Evolutionary conservation across 2,797 vertebrate species (phyloP), one percentile per base, ranked within the genome.

Genomic region (Halcyon chelicuti): DNA sequence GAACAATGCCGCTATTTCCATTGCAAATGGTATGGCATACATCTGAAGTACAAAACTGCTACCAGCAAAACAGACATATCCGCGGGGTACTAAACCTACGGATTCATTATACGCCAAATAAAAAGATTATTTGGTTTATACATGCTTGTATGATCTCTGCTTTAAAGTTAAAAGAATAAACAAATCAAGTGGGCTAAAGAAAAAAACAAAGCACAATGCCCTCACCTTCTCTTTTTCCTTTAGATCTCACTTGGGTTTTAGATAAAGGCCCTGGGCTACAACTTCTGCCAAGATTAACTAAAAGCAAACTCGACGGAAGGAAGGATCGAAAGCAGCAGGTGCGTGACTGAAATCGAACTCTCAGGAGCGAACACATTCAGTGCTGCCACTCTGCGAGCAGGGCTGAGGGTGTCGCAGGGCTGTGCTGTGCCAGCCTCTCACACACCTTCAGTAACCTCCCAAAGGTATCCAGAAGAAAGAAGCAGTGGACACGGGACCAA

Each of bases 321-420:
- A 88, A 95, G 88, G 94, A 96, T 81, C 72, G 98, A 98, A 98
- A 98, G 95, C 87, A 98, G 96, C 98, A 98, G 98, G 98, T 98
- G 98, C 86, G 62, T n/a, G 81, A 91, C 37, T 90, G 96, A 93
- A 96, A 92, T 92, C 83, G 95, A 78, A 95, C 97, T 95, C 82
- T 90, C 70, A 42, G 80, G 90, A 96, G 62, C 21, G 62, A 95
- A 81, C 54, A 76, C 54, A 87, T 76, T 70, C 93, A 81, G 76
- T 14, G 5, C 60, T 60, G 88, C 54, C 92, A 9, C 86, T 78
- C 60, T 3, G 33, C 77, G 54, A 65, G 83, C 47, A 75, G 65
- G 54, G 74, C 61, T 42, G 72, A 79, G 75, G 51, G 57, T 78
- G 84, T 82, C 20, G 0, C 74, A 82, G 65, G 85, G 79, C 90